phyloP scores from a whole-genome alignment of 1,140 invertebrate genomes.

The Homalodisca vitripennis region DNA sequence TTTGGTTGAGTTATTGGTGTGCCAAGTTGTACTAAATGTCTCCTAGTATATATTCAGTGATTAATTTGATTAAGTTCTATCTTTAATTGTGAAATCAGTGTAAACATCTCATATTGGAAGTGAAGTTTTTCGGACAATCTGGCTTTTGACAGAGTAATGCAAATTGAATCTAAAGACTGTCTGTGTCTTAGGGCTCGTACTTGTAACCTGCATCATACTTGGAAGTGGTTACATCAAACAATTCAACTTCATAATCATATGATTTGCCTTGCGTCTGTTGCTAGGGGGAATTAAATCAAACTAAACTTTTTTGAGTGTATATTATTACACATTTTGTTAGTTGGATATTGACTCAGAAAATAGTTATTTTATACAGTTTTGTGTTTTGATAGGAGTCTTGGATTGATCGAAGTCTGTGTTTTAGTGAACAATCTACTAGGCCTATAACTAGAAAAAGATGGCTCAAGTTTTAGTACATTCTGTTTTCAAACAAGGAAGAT shows the following conservation, averaged over 20 bases:
- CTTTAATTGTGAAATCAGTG: no score
- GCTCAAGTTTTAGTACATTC: no score
- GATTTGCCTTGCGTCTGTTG: conserved; percentile 65
- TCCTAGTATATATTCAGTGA: no score
- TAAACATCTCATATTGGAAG: conserved; percentile 15
- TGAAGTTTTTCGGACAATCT: conserved; percentile 49
- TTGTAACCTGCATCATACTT: conserved; percentile 81
- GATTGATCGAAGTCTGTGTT: no score
- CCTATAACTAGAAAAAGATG: no score
- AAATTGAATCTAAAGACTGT: conserved; percentile 77
- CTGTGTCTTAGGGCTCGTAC: conserved; percentile 79
- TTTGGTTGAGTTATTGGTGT: no score
- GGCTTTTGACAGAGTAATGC: conserved; percentile 70
- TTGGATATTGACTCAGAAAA: conserved; percentile 20
- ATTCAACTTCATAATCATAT: conserved; percentile 82
- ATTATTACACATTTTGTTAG: conserved; percentile 12
- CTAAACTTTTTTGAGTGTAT: background rate
- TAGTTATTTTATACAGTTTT: conserved; percentile 27
- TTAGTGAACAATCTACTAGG: no score
- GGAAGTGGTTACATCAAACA: conserved; percentile 90
- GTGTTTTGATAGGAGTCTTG: no score
- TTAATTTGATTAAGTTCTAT: no score
- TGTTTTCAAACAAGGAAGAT: no score
- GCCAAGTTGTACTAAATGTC: no score
- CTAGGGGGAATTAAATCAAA: conserved; percentile 32